These are phyloP conservation scores for Drosophila mayaguana DNA, from an alignment of 2,888 invertebrate species.

Conservation along the genomic window DNA sequence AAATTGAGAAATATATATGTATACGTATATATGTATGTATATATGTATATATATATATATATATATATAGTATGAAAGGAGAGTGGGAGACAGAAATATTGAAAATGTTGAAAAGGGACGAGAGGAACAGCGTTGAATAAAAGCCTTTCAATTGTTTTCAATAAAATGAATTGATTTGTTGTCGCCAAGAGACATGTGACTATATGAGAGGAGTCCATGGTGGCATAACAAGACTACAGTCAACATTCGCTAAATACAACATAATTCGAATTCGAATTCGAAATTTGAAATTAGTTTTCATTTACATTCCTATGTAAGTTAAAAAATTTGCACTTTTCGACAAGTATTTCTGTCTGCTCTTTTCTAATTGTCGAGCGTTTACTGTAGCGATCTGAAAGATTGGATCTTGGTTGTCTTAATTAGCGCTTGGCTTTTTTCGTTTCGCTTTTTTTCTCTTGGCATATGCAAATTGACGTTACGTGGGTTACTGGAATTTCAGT, in stretches of 20 bases:
- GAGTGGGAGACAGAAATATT: too few relatives aligned
- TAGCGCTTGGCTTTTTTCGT: conserved; percentile 46
- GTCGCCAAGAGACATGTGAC: conserved; percentile 53
- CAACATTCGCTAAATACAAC: neutral
- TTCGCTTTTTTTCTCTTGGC: conserved; percentile 2
- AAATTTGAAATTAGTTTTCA: too few relatives aligned
- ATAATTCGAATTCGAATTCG: too few relatives aligned
- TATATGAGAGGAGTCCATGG: conserved; percentile 25
- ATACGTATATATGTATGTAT: neutral
- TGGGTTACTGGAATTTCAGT: conserved; percentile 66
- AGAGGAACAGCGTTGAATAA: conserved; percentile 22
- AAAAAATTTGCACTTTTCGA: too few relatives aligned
- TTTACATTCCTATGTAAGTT: neutral
- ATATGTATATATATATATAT: neutral
- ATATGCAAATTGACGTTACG: conserved; percentile 74
- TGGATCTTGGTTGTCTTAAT: conserved; percentile 56
- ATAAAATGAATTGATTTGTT: conserved; percentile 78
- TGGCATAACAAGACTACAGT: conserved; percentile 19
- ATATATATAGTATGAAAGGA: too few relatives aligned
- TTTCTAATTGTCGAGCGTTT: neutral
- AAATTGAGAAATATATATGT: conserved; percentile 8
- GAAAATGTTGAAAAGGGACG: neutral
- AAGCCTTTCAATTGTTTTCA: conserved; percentile 74
- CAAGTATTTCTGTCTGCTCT: neutral
- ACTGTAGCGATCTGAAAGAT: conserved; percentile 35